Evolutionary conservation across 1,140 invertebrate species (phyloP).

Genomic region (Saxidomus purpurata): DNA sequence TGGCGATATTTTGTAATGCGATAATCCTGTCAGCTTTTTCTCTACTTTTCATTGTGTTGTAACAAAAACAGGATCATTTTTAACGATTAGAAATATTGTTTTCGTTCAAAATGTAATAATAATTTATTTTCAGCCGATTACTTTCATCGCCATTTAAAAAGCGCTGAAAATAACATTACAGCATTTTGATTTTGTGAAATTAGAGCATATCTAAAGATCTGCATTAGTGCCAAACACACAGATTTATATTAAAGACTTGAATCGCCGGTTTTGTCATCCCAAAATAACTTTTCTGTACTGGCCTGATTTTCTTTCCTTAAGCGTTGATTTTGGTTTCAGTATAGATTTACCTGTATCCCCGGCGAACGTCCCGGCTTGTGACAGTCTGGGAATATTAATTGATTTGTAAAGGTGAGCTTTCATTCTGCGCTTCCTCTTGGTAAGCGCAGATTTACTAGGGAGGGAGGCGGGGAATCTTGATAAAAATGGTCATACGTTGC

Average conservation of each 20-base stretch:
- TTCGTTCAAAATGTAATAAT: slow-evolving; percentile 46
- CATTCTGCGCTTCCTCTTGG: no score
- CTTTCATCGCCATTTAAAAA: slow-evolving; percentile 39
- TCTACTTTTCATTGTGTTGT: background rate
- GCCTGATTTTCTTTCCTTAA: no score
- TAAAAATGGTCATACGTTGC: no score
- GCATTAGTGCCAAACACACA: background rate
- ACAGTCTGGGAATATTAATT: no score
- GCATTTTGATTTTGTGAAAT: slow-evolving; percentile 24
- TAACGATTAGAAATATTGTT: slow-evolving; percentile 35
- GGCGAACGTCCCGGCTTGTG: no score
- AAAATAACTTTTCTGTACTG: no score
- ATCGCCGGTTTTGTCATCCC: no score
- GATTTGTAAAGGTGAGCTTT: no score
- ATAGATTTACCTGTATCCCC: no score
- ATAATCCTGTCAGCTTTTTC: slow-evolving; percentile 45
- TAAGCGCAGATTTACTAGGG: no score
- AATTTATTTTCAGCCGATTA: slow-evolving; percentile 47
- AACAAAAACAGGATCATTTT: slow-evolving; percentile 50
- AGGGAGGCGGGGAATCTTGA: no score
- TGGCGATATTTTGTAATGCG: slow-evolving; percentile 39
- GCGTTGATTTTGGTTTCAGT: no score
- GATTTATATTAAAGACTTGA: background rate
- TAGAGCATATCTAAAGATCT: background rate
- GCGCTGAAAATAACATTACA: slow-evolving; percentile 34